Conservation (phyloP, 2,797 vertebrate genomes). For the Muraenolepis orangiensis region DNA sequence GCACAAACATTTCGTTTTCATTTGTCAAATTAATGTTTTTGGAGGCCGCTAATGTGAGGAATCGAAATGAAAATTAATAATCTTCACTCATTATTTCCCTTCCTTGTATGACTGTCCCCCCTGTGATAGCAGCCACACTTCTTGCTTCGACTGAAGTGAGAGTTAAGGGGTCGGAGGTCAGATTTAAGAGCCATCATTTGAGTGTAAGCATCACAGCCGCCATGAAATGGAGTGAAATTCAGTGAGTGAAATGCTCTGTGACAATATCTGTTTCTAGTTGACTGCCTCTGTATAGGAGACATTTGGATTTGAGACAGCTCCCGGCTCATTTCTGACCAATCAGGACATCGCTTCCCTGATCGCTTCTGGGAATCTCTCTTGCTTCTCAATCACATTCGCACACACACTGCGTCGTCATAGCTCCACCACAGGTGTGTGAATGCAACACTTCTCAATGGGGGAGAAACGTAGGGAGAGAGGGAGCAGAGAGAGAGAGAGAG, state of each 20-base stretch:
- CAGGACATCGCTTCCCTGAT: not conserved
- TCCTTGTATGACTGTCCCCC: no score
- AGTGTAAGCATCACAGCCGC: no score
- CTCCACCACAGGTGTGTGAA: no score
- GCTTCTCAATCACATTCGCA: no score
- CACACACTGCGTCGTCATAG: no score
- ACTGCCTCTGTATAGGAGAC: not conserved
- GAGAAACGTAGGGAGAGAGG: no score
- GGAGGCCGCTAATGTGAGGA: not conserved
- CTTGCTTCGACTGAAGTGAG: not conserved
- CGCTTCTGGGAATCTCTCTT: not conserved
- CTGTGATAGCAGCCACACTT: not conserved
- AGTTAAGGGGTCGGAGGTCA: not conserved
- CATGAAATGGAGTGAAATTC: no score
- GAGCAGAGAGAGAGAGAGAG: no score
- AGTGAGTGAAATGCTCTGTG: not conserved
- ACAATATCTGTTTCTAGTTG: not conserved
- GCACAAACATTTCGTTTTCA: not conserved
- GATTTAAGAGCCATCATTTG: not conserved
- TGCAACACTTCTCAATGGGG: no score
- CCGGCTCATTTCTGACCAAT: not conserved
- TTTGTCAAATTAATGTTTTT: not conserved
- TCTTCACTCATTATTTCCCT: not conserved
- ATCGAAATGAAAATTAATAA: not conserved
- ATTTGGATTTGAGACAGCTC: not conserved